Percentiles rank a stretch among this genome's conserved stretches.
Conservation (phyloP, 2,888 invertebrate species). For the Graphium colonna region DNA sequence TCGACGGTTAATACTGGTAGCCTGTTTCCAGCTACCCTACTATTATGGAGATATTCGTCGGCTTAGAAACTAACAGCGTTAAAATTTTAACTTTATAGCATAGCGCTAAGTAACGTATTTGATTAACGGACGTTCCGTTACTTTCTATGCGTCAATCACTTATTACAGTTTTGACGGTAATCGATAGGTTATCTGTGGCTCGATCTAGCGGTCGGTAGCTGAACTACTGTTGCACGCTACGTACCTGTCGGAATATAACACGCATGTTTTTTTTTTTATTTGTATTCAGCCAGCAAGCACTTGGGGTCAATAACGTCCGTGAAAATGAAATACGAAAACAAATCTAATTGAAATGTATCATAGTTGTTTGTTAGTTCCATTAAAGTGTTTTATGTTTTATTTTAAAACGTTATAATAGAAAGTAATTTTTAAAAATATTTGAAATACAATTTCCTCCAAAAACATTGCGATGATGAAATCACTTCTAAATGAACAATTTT, state of each 20-base stretch:
- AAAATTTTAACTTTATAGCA: conserved; percentile 38
- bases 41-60: conserved; percentile 29
- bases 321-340: no score
- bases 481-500: no score
- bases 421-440: no score
- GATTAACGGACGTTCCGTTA: conserved; percentile 23
- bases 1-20: conserved; percentile 56
- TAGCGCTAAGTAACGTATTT: background rate
- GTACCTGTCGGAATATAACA: conserved; percentile 6
- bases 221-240: conserved; percentile 32
- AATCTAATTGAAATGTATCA: no score
- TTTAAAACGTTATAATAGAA: background rate
- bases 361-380: no score
- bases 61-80: conserved; percentile 21
- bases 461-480: no score
- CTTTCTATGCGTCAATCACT: conserved; percentile 64
- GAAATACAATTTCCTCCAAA: no score
- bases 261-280: conserved; percentile 5
- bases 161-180: conserved; percentile 51
- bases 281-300: conserved; percentile 29
- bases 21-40: conserved; percentile 39
- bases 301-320: background rate
- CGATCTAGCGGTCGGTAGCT: conserved; percentile 63
- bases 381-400: background rate
- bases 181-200: conserved; percentile 60